Evolutionary conservation across 2,888 invertebrate species (phyloP), one percentile per base, ranked within the genome.

Genomic region (Monopis laevigella): DNA sequence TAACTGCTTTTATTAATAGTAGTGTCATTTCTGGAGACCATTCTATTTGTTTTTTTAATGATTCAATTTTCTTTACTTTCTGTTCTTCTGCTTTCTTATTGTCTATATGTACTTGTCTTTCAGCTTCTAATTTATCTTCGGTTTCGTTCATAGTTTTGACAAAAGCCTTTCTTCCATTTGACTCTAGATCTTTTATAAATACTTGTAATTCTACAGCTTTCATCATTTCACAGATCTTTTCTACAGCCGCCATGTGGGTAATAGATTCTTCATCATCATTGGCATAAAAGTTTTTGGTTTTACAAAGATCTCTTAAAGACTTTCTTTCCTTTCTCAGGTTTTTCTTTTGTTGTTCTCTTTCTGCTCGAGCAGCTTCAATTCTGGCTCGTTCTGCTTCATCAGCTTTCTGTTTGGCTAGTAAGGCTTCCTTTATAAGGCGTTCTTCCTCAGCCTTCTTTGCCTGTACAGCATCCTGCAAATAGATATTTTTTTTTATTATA

Each of bases 1-100:
- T 98, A 0, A 98, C 97, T 13, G 96, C 97, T 71, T 99, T 99
- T 40, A 98, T 96, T 2, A 99, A 83, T 34, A 95, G 77, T 59
- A 95, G 93, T 13, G 95, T 83, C 64, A 96, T 93, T 45, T 91
- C 92, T 39, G 87, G 86, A 10, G 85, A 85, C 99, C 99, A 99
- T 43, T 83, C 84, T 8, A 84, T 80, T 0, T 83, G 77, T 2
- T 73, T 66, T 51, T 77, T 82, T 10, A 80, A 53, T 2, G 68
- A 68, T 2, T 63, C 51, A 6, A 68, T 69, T 46, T 81, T 82
- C 51, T 82, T 83, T 12, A 59, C 59, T 49, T 68, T 72, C 4
- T 65, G 65, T 41, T 72, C 69, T 48, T 83, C 83, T 16, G 62
- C 70, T 46, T 71, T 81, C 46, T 69, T 78, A 4, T 69, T 80